Evolutionary conservation across 2,797 vertebrate genomes (phyloP), one percentile per base, ranked within the genome.

Genomic region (Pseudopleuronectes americanus): DNA sequence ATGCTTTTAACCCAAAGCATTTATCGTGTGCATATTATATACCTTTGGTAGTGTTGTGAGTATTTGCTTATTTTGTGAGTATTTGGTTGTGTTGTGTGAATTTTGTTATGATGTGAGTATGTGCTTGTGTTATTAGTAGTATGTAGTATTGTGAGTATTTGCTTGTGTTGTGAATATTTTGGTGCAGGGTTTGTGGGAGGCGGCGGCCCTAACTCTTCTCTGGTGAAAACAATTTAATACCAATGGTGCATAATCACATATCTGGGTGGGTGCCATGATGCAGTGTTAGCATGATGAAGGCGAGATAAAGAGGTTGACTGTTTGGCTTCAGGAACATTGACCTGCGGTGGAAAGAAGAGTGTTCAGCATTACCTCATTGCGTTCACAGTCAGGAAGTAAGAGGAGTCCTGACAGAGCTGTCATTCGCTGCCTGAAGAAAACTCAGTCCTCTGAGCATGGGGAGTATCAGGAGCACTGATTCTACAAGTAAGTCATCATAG

Each of bases 271-370:
- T 61, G 9, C n/a, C 60, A 8, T 58, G 71, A 45, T 74, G 59
- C 1, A 6, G 31, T 31, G 53, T 69, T 66, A 72, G 47, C 59
- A 24, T 33, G 57, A 73, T 64, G 61, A 72, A 63, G 60, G 55
- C 16, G 47, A 57, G 52, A 75, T 61, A 68, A 81, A 68, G 48
- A 10, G 41, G 13, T 33, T 67, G 43, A 80, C 47, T 26, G 71
- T 52, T 76, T 70, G 22, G 41, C 61, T 71, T 86, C 64, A 73
- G 54, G 68, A 76, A 60, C 54, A 26, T 67, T 75, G 59, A 62
- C 31, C 24, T 4, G 10, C 51, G 6, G 62, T 19, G 48, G 51
- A 68, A 68, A 48, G n/a, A 26, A 52, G 16, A 52, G 8, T 52
- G 53, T 56, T 66, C 23, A 45, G 54, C 24, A 68, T 80, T 63